phyloP scores from a whole-genome alignment of 92 coral and sea anemone species.

The Palythoa caribaeorum region DNA sequence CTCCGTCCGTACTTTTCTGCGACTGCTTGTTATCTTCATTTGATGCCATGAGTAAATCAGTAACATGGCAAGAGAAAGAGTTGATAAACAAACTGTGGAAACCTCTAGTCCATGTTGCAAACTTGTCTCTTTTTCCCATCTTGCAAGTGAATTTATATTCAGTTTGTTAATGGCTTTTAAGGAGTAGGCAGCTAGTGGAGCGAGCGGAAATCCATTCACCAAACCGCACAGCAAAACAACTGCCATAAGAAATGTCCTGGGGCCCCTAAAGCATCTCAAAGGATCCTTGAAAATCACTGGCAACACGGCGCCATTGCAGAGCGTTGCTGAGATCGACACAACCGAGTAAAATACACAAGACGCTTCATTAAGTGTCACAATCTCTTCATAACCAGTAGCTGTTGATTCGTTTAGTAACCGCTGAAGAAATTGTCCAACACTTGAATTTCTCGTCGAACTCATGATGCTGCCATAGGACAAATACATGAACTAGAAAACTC shows the following conservation, averaged over 20 bases:
- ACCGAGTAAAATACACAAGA: constrained; percentile 31
- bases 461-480: neutral
- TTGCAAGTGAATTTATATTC: neutral
- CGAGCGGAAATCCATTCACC: neutral
- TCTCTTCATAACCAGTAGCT: neutral
- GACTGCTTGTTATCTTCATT: neutral
- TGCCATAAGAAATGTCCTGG: constrained; percentile 9
- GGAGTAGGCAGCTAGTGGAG: constrained; percentile 20
- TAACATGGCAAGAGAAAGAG: constrained; percentile 11
- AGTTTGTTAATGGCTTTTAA: neutral
- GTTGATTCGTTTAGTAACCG: neutral
- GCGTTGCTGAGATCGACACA: neutral
- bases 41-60: constrained; percentile 30
- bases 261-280: constrained; percentile 5
- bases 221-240: constrained; percentile 28
- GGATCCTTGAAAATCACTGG: constrained; percentile 32
- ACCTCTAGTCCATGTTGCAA: constrained; percentile 16
- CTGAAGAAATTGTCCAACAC: neutral
- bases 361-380: neutral
- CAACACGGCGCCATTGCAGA: constrained; percentile 21
- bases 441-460: neutral
- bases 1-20: neutral
- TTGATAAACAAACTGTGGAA: neutral
- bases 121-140: neutral
- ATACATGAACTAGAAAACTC: no score